Conservation (phyloP, 1,140 invertebrate species). For the Zaprionus inermis region DNA sequence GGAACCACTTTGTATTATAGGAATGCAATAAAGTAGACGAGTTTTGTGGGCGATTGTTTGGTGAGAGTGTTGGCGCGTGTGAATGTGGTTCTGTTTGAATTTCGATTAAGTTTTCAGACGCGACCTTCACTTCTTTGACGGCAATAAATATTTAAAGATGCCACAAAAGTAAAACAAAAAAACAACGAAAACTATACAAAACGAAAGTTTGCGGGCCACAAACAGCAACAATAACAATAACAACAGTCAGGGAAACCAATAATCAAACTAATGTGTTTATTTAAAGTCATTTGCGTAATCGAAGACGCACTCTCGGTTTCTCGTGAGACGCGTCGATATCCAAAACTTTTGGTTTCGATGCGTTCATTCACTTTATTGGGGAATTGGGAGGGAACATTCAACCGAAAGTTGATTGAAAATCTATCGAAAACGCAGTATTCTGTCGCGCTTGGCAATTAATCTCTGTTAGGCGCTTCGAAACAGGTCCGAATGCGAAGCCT, state of each 20-base stretch:
- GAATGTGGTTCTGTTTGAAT: constrained; percentile 13
- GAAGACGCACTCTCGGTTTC: constrained; percentile 67
- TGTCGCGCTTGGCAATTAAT: constrained; percentile 63
- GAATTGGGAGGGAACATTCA: not conserved
- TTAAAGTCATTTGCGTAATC: constrained; percentile 68
- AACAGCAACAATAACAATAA: constrained; percentile 26
- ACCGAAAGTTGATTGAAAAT: constrained; percentile 58
- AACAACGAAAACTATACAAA: constrained; percentile 5
- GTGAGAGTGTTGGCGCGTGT: not conserved
- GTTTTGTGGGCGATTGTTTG: constrained; percentile 19
- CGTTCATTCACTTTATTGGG: constrained; percentile 68
- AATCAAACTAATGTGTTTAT: constrained; percentile 59
- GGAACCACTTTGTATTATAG: constrained; percentile 45
- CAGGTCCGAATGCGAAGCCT: constrained; percentile 59
- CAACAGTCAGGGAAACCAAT: constrained; percentile 23
- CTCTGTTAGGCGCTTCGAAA: constrained; percentile 59
- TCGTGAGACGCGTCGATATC: constrained; percentile 17
- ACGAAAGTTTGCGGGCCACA: constrained; percentile 40
- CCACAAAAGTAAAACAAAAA: not conserved
- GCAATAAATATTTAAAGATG: constrained; percentile 36
- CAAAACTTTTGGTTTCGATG: constrained; percentile 72
- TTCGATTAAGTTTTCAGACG: constrained; percentile 34
- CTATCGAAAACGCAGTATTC: constrained; percentile 58
- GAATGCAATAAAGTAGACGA: constrained; percentile 29
- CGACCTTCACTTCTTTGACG: constrained; percentile 28